Conservation (phyloP, 2,113 vertebrate species). For the Hippocampus abdominalis region DNA sequence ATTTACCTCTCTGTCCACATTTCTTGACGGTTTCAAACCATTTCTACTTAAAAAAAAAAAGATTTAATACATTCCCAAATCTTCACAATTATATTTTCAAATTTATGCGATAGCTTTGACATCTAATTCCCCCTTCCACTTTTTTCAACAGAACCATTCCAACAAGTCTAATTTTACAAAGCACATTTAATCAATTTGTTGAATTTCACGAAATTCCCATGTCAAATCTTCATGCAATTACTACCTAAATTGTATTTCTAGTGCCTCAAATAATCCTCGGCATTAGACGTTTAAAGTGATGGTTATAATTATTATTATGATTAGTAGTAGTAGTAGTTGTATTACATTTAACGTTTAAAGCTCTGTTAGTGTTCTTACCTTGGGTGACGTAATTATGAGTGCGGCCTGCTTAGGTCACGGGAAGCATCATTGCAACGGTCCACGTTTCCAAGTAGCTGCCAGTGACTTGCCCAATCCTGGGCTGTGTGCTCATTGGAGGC, state of each 20-base stretch:
- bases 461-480: conserved; percentile 24
- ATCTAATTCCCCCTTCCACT: not conserved
- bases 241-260: not conserved
- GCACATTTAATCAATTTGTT: too few relatives aligned
- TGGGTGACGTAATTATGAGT: conserved; percentile 34
- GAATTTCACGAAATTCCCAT: too few relatives aligned
- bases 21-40: not conserved
- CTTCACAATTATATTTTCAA: too few relatives aligned
- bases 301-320: too few relatives aligned
- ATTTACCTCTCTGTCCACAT: not conserved
- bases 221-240: too few relatives aligned
- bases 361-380: conserved; percentile 10
- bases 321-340: too few relatives aligned
- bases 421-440: conserved; percentile 63
- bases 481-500: conserved; percentile 55
- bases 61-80: too few relatives aligned
- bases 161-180: not conserved
- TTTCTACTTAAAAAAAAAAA: not conserved
- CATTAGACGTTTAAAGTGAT: too few relatives aligned
- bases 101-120: too few relatives aligned
- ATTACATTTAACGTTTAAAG: too few relatives aligned
- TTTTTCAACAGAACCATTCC: not conserved
- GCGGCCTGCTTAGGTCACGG: conserved; percentile 5
- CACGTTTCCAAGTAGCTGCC: conserved; percentile 73
- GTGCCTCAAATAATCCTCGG: too few relatives aligned